Percentiles rank a stretch among this genome's conserved stretches.
Evolutionary conservation across 2,797 vertebrate genomes (phyloP).

Genomic region (Melanotaenia parkinsoni): DNA sequence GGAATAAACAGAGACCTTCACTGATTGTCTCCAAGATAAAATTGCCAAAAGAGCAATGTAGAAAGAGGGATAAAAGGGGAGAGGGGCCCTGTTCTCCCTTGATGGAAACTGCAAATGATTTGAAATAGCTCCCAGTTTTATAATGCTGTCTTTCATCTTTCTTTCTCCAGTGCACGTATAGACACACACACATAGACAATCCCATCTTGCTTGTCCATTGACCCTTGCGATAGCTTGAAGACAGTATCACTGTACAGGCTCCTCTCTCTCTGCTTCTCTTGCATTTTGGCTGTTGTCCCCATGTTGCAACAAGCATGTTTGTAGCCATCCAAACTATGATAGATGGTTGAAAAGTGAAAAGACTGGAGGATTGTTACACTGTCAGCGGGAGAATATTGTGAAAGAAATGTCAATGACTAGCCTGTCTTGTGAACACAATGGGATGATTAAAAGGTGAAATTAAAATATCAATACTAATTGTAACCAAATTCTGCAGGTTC

Average conservation of each 20-base stretch:
- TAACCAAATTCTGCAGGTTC: background rate
- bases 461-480: background rate
- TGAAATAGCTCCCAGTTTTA: conserved; percentile 40
- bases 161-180: conserved; percentile 19
- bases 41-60: conserved; percentile 28
- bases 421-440: conserved; percentile 12
- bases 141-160: conserved; percentile 51
- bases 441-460: background rate
- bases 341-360: conserved; percentile 52
- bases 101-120: conserved; percentile 33
- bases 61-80: conserved; percentile 38
- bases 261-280: conserved; percentile 44
- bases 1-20: conserved; percentile 31
- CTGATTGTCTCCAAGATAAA: conserved; percentile 56
- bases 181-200: conserved; percentile 18
- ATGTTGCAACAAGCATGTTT: conserved; percentile 65
- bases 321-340: conserved; percentile 64
- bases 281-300: conserved; percentile 58
- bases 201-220: conserved; percentile 45
- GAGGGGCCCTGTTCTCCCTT: background rate
- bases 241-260: conserved; percentile 31
- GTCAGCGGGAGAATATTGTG: conserved; percentile 17
- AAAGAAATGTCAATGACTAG: conserved; percentile 26
- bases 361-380: conserved; percentile 32
- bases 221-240: conserved; percentile 37